Evolutionary conservation across 2,888 invertebrate species (phyloP).

Genomic region (Lasioglossum zephyrum): DNA sequence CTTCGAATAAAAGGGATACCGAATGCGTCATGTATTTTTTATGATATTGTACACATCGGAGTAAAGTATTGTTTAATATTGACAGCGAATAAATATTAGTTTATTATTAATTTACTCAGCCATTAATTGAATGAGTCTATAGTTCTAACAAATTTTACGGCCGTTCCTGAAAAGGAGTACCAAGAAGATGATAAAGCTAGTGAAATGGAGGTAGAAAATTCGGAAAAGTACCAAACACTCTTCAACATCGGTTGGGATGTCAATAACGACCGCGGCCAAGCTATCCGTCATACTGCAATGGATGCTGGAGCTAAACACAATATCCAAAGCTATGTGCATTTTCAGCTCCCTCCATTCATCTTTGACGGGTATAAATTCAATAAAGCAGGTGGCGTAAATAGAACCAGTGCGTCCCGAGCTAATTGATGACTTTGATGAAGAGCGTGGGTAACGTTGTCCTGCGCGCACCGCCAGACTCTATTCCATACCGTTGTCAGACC

Average conservation of each 20-base stretch:
- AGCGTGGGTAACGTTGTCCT: constrained; percentile 32
- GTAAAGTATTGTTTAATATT: too few species aligned
- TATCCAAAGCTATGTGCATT: constrained; percentile 38
- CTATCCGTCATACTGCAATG: constrained; percentile 34
- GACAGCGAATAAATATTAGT: too few species aligned
- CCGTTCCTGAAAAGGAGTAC: background rate
- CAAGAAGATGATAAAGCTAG: background rate
- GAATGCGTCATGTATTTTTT: too few species aligned
- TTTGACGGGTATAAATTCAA: constrained; percentile 60
- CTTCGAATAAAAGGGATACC: too few species aligned
- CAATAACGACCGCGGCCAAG: background rate
- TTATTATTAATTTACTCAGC: background rate
- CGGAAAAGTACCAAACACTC: background rate
- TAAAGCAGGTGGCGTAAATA: constrained; percentile 57
- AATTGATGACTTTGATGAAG: constrained; percentile 65
- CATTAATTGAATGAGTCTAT: background rate
- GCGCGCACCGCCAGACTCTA: constrained; percentile 9
- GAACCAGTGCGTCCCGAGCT: constrained; percentile 48
- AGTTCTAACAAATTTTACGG: background rate
- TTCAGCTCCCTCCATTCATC: constrained; percentile 51
- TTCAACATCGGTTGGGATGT: background rate
- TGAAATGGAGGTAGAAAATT: background rate
- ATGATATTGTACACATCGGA: too few species aligned
- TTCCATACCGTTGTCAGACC: background rate
- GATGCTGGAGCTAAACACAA: constrained; percentile 27